phyloP scores from a whole-genome alignment of 1,140 invertebrate species.

The Drosophila sucinea region DNA sequence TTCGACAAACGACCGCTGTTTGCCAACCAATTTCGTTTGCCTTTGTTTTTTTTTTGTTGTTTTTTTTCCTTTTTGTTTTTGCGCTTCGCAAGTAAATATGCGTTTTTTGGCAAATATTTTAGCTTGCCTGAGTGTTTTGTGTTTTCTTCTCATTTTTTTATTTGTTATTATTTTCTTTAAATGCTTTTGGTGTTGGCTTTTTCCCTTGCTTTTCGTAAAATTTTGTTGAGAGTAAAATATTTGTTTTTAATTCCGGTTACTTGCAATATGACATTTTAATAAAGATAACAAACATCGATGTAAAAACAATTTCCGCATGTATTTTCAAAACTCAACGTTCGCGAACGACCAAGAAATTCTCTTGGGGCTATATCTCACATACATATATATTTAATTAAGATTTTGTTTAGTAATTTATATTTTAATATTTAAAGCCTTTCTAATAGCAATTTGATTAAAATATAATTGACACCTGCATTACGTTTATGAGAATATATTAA shows the following conservation, averaged over 20 bases:
- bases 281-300: slow-evolving; percentile 39
- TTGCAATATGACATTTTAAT: slow-evolving; percentile 60
- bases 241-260: slow-evolving; percentile 72
- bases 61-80: neutral
- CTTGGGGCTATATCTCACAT: neutral
- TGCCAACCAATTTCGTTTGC: slow-evolving; percentile 69
- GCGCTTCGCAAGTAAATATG: slow-evolving; percentile 65
- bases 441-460: too few relatives aligned
- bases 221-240: slow-evolving; percentile 53
- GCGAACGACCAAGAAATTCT: neutral
- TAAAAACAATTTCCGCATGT: neutral
- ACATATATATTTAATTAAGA: neutral
- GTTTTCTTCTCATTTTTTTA: slow-evolving; percentile 29
- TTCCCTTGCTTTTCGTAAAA: slow-evolving; percentile 24
- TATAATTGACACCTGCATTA: too few relatives aligned
- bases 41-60: slow-evolving; percentile 41
- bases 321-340: neutral
- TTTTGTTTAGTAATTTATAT: neutral
- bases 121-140: slow-evolving; percentile 50
- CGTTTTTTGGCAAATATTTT: slow-evolving; percentile 77
- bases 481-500: too few relatives aligned
- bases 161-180: slow-evolving; percentile 23
- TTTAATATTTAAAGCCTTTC: too few relatives aligned
- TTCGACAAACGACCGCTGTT: slow-evolving; percentile 65
- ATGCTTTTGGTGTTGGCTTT: slow-evolving; percentile 15